These are phyloP conservation scores for Acrocephalus kingi DNA, from an alignment of 2,113 vertebrate species.

Conservation along the genomic window DNA sequence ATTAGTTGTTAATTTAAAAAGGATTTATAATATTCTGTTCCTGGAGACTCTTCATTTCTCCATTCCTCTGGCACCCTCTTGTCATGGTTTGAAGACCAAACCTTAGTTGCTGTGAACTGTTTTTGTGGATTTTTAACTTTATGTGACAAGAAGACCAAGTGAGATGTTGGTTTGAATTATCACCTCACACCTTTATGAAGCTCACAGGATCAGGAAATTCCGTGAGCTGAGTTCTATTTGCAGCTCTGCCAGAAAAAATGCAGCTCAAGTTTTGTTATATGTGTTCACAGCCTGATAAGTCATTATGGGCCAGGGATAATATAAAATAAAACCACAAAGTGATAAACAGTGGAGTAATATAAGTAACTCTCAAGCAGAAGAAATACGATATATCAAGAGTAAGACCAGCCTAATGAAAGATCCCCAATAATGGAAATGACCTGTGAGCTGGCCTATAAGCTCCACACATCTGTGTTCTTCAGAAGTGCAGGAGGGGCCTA, in stretches of 20 bases:
- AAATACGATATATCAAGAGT: background rate
- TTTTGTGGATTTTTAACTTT: background rate
- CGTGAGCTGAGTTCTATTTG: constrained; percentile 68
- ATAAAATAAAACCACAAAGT: constrained; percentile 70
- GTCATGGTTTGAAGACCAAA: background rate
- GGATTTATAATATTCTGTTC: background rate
- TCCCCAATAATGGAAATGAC: background rate
- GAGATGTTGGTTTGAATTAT: constrained; percentile 64
- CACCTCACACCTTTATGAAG: constrained; percentile 63
- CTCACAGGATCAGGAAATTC: constrained; percentile 64
- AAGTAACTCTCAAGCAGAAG: constrained; percentile 50
- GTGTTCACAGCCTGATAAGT: constrained; percentile 72
- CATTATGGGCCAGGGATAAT: constrained; percentile 69
- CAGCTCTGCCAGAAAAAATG: constrained; percentile 57
- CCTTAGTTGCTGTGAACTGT: background rate
- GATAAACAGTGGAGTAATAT: constrained; percentile 60
- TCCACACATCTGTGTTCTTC: background rate
- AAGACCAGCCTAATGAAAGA: background rate
- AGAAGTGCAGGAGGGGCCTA: background rate
- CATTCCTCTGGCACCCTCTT: background rate
- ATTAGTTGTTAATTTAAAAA: background rate
- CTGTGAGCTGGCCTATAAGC: background rate
- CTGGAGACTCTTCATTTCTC: background rate
- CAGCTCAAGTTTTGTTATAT: constrained; percentile 58
- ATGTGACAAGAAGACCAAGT: background rate